Base-by-base conservation (phyloP, 2,888 invertebrate species). In the Cylindroiulus punctatus region DNA sequence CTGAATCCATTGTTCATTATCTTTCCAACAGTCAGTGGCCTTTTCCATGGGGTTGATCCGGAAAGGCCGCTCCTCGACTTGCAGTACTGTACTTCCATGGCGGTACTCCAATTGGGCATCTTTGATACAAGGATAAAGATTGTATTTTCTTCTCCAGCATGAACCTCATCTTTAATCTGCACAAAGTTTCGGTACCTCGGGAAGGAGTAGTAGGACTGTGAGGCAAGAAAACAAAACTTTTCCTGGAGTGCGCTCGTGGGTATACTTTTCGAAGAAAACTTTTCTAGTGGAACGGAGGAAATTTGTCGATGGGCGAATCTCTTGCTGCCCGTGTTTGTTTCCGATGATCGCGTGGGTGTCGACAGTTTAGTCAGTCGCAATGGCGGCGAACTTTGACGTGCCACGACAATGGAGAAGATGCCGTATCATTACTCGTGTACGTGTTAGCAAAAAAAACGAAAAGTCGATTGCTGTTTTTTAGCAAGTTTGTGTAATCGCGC, bases 211-310 rank as follows among this genome's bases (percentile, higher is more conserved):
- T 76, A 76, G 76, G 76, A 76, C 76, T 30, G 76, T 76, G 76
- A 76, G 76, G 76, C 76, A 76, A 76, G 76, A 30, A 76, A 76
- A 76, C 76, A 76, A 76, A 76, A 76, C 76, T 76, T 76, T 76
- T 76, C 30, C 76, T 14, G 76, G 30, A 76, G 76, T 76, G 76
- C 10, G 76, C 76, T 76, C 76, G 76, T 30, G 76, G 30, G 76
- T 76, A 76, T 76, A 76, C 26, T 76, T 76, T 65, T 76, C 14
- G 76, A 76, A 76, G 76, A 30, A 76, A 76, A 76, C 76, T 76
- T 76, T 76, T 76, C 76, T 76, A 76, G 76, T 76, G 76, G 76
- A 76, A 76, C 30, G 26, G 26, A 26, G 26, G 76, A 76, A 30
- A 30, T 76, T 47, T 76, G 76, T 76, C 76, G 76, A 76, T 76